Base-by-base conservation (phyloP, 2,888 invertebrate genomes). In the Campoletis raptor region DNA sequence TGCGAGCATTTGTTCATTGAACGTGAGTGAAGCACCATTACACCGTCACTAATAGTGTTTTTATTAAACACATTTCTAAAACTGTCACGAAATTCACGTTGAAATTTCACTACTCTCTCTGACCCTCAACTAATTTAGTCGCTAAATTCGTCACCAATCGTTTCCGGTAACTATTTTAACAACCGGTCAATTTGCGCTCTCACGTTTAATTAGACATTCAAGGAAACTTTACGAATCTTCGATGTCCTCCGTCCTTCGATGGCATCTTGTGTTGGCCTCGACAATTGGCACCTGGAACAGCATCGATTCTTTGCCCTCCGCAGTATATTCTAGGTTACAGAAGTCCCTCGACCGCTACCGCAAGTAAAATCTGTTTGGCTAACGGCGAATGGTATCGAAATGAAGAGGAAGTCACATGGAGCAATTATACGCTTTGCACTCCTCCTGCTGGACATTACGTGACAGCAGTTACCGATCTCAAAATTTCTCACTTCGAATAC, bases 231-330 rank as follows among this genome's bases (percentile, higher is more conserved):
- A 87, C 87, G 2, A 54, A 76, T 36, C 21, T 81, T 1, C 83
- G 85, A 57, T 96, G 96, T 89, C 93, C 94, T 2, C 90, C 94
- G 9, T 89, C 94, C n/a, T 96, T 95, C 92, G 96, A 96, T 89
- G 95, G 95, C 0, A 91, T 95, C 70, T 91, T 95, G 61, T 96
- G 96, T 89, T 96, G 96, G 96, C 94, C 95, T 0, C 91, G 92
- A 40, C 95, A 95, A 0, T 89, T 91, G 70, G 94, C 95, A 12
- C 95, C 95, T 4, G 88, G 90, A n/a, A 89, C 93, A 7, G 94
- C 94, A 0, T 90, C 88, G 12, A 93, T 94, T 67, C 92, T 94
- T 0, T 96, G 96, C 89, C 95, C 95, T 1, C 85, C 90, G 0
- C 78, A 85, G 18, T 87, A 80, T 3, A 85, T 90, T 18, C 79